Evolutionary conservation across 1,140 invertebrate species (phyloP).

Genomic region (Akabosia matsudoensis): DNA sequence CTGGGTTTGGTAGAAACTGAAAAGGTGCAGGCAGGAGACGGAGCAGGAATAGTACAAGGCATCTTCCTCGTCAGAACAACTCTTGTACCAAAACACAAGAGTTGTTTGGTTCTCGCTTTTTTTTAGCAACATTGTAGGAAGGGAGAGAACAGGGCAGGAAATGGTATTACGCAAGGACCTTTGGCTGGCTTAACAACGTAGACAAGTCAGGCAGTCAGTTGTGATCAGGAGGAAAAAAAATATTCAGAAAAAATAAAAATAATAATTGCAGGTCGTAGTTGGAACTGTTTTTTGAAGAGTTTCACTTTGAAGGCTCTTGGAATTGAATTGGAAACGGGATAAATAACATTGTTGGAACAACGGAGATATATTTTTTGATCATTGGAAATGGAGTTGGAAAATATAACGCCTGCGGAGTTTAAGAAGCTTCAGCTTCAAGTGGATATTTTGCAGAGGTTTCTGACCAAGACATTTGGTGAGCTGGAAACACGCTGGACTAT

Average conservation of each 20-base stretch:
- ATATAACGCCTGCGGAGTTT: background rate
- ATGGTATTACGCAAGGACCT: background rate
- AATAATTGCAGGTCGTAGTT: too few relatives aligned
- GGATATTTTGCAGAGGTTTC: background rate
- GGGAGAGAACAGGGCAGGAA: background rate
- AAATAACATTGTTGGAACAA: constrained; percentile 5
- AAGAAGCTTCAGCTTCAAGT: background rate
- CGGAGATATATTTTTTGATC: background rate
- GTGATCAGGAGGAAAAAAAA: too few relatives aligned
- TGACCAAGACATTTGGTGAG: constrained; percentile 8
- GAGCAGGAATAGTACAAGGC: background rate
- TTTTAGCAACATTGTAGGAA: background rate
- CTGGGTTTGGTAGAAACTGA: background rate
- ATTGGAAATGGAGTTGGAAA: background rate
- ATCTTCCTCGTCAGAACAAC: background rate
- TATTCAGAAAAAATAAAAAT: too few relatives aligned
- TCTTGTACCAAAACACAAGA: background rate
- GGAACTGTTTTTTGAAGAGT: background rate
- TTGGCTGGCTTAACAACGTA: too few relatives aligned
- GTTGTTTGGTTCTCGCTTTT: too few relatives aligned
- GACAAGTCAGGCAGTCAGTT: too few relatives aligned
- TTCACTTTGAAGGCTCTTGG: background rate
- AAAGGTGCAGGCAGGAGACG: background rate
- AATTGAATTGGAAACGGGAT: background rate
- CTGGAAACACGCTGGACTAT: background rate